Conservation (phyloP, 2,797 vertebrate genomes). For the Sarcoramphus papa region DNA sequence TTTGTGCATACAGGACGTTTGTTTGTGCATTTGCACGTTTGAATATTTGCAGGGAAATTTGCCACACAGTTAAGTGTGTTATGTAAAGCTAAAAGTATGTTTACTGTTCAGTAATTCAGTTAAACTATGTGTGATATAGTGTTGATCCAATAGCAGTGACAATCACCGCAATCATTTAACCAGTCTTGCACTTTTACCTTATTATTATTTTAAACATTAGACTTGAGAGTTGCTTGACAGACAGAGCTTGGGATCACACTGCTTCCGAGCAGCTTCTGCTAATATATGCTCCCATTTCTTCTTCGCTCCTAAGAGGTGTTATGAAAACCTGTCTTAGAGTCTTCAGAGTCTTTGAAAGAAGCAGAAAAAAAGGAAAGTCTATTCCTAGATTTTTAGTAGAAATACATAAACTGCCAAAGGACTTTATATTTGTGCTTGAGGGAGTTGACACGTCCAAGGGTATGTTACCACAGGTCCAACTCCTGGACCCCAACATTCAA, state of each 20-base stretch:
- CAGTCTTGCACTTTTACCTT: not conserved
- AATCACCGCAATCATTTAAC: not conserved
- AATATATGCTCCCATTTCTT: not conserved
- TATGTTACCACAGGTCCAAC: not conserved
- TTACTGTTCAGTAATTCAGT: not conserved
- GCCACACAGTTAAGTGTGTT: not conserved
- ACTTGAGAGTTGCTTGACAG: not conserved
- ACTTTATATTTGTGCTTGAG: not conserved
- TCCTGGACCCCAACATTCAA: not conserved
- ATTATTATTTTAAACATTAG: not conserved
- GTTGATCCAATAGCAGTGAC: not conserved
- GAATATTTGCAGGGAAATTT: not conserved
- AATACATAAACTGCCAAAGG: not conserved
- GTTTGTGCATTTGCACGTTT: accelerated
- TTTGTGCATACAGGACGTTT: too few species aligned
- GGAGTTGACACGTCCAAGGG: not conserved
- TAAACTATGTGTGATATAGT: not conserved
- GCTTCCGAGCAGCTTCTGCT: not conserved
- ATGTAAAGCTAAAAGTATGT: not conserved
- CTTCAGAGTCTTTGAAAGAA: not conserved
- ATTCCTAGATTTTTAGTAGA: not conserved
- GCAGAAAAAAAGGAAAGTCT: not conserved
- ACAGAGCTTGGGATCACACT: not conserved
- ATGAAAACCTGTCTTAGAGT: not conserved
- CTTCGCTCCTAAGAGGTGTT: not conserved